Evolutionary conservation across 2,113 vertebrate genomes (phyloP).

Genomic region (Pterocles burchelli): DNA sequence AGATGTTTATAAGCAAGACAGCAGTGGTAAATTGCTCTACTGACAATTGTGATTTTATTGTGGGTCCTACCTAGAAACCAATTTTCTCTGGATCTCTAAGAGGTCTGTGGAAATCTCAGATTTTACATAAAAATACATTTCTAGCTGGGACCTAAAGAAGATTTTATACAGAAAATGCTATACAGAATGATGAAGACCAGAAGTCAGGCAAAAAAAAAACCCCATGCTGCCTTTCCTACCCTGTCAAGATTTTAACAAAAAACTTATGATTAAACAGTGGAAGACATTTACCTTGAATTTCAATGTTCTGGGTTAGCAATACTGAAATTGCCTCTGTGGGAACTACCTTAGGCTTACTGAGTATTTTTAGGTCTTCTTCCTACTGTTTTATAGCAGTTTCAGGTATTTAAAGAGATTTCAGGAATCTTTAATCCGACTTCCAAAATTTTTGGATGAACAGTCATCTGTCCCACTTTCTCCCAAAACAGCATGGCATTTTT

Average conservation of each 20-base stretch:
- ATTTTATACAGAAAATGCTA: background rate
- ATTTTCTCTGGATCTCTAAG: background rate
- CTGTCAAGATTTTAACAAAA: background rate
- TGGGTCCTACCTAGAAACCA: background rate
- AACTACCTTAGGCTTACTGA: background rate
- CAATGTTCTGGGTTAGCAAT: background rate
- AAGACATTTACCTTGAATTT: background rate
- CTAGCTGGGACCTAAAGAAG: background rate
- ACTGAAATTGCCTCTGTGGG: background rate
- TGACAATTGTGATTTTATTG: background rate
- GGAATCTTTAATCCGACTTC: background rate
- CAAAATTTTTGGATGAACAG: background rate
- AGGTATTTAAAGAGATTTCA: background rate
- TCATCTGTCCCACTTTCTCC: background rate
- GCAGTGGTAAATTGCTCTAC: background rate
- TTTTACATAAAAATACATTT: background rate
- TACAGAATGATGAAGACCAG: background rate
- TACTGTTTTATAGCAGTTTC: background rate
- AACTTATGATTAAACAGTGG: background rate
- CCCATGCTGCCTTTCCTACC: background rate
- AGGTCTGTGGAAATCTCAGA: background rate
- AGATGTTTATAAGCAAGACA: background rate
- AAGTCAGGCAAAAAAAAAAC: background rate
- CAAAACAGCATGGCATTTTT: background rate
- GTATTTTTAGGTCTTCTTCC: background rate